Conservation (phyloP, 2,888 invertebrate genomes). For the Bruchidius siliquastri region DNA sequence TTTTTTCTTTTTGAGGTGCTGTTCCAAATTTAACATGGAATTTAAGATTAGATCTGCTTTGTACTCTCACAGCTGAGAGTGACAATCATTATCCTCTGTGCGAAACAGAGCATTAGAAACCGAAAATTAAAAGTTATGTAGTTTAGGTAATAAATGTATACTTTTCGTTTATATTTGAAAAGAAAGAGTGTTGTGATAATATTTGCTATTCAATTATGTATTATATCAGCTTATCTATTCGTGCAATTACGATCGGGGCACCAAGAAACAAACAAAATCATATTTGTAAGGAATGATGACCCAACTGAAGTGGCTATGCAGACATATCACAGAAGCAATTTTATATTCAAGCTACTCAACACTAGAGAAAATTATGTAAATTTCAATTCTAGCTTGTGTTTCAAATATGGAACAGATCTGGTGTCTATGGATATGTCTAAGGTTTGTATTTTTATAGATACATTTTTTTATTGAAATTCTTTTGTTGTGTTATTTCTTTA, state of each 20-base stretch:
- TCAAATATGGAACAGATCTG: constrained; percentile 44
- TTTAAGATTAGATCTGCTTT: neutral
- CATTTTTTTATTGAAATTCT: too few species aligned
- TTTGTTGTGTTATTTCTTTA: too few species aligned
- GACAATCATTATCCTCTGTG: neutral
- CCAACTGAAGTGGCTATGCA: constrained; percentile 18
- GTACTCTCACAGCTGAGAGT: neutral
- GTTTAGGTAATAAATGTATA: constrained; percentile 35
- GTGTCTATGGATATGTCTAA: constrained; percentile 39
- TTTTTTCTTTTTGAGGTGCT: neutral
- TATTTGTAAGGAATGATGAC: constrained; percentile 20
- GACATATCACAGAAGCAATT: constrained; percentile 39
- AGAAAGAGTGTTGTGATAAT: constrained; percentile 43
- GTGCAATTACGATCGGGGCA: constrained; percentile 29
- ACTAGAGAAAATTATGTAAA: constrained; percentile 38
- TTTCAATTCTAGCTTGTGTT: constrained; percentile 47
- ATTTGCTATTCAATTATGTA: constrained; percentile 38
- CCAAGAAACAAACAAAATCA: constrained; percentile 17
- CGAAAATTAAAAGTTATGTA: constrained; percentile 30
- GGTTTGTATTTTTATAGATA: neutral
- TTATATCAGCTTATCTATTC: constrained; percentile 41
- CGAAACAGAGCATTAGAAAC: neutral
- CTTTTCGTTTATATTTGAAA: constrained; percentile 35
- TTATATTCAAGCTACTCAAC: constrained; percentile 30
- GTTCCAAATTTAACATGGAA: neutral